A percentile compares a stretch with the other conserved stretches of the same genome.
Conservation (phyloP, 2,113 vertebrate genomes). For the Antennarius striatus region DNA sequence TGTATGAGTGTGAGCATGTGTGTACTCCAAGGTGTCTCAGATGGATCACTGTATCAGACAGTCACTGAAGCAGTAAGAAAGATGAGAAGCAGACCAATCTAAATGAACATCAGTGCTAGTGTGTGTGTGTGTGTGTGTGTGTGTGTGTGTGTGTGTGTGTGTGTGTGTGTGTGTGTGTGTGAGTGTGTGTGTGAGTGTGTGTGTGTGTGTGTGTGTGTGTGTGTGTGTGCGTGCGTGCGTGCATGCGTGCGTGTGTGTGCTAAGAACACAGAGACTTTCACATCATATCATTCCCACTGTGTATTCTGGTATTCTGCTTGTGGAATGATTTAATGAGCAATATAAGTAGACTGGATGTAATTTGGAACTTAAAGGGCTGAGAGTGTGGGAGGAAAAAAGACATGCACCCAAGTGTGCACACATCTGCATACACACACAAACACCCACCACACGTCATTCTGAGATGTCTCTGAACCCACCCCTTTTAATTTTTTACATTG, state of each 20-base stretch:
- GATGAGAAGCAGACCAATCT: constrained; percentile 61
- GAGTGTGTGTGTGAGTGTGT: no score
- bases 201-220: background rate
- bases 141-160: background rate
- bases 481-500: constrained; percentile 13
- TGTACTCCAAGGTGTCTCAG: constrained; percentile 27
- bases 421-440: constrained; percentile 3
- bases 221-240: no score
- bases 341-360: constrained; percentile 35
- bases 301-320: constrained; percentile 16
- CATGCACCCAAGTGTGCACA: background rate
- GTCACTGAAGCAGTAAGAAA: constrained; percentile 23
- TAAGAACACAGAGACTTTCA: constrained; percentile 4
- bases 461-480: background rate
- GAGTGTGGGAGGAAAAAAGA: background rate
- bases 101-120: constrained; percentile 57
- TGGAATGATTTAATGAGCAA: constrained; percentile 50
- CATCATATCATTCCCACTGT: constrained; percentile 21
- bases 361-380: constrained; percentile 19
- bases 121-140: constrained; percentile 12
- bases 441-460: background rate
- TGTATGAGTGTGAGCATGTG: constrained; percentile 1
- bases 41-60: constrained; percentile 45
- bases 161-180: no score
- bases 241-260: background rate